These are phyloP conservation scores for Nymphalis io DNA, from an alignment of 1,140 invertebrate species.

Conservation along the genomic window DNA sequence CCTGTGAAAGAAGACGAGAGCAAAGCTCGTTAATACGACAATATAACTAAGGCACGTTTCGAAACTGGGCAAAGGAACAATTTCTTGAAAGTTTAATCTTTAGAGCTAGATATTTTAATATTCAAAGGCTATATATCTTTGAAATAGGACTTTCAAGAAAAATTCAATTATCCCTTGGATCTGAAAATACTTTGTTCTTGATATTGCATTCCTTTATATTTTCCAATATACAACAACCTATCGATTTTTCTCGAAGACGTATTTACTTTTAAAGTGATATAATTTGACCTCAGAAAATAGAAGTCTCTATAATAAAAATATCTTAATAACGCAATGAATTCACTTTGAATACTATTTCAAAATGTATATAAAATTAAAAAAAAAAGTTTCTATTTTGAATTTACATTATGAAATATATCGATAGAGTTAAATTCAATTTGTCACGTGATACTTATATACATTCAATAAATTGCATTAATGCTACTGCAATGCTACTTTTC, in stretches of 20 bases:
- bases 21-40: too few relatives aligned
- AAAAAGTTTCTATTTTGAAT: too few relatives aligned
- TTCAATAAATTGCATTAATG: slow-evolving; percentile 1
- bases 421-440: too few relatives aligned
- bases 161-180: slow-evolving; percentile 13
- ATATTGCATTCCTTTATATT: background rate
- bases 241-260: background rate
- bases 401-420: too few relatives aligned
- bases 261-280: background rate
- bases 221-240: background rate
- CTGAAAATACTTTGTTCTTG: slow-evolving; percentile 8
- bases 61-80: background rate
- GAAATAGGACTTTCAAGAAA: slow-evolving; percentile 9
- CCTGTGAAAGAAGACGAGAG: too few relatives aligned
- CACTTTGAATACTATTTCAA: too few relatives aligned
- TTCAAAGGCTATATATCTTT: slow-evolving; percentile 9
- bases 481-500: background rate
- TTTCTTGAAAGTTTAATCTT: slow-evolving; percentile 2
- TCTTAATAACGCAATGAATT: too few relatives aligned
- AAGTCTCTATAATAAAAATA: too few relatives aligned
- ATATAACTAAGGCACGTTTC: too few relatives aligned
- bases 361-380: too few relatives aligned
- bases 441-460: background rate
- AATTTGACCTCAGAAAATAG: too few relatives aligned
- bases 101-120: slow-evolving; percentile 2